These are phyloP conservation scores for Euplexia lucipara DNA, from an alignment of 2,888 invertebrate species.

Conservation along the genomic window DNA sequence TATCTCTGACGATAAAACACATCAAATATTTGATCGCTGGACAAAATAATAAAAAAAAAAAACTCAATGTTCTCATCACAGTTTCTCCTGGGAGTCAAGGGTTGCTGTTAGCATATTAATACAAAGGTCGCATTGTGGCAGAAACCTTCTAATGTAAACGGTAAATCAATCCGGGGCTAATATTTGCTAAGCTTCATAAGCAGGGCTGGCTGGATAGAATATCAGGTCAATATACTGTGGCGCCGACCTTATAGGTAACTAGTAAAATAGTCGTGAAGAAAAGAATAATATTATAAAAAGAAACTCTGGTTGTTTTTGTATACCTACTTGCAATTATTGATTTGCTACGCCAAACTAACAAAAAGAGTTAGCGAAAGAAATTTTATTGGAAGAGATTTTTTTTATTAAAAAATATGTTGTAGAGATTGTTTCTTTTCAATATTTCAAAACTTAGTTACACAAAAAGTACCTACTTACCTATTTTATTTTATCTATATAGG, in stretches of 20 bases:
- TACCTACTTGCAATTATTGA: conserved; percentile 23
- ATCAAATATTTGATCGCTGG: background rate
- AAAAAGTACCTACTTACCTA: too few relatives aligned
- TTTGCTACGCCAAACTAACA: conserved; percentile 1
- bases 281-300: background rate
- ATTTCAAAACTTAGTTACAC: too few relatives aligned
- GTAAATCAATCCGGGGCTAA: conserved; percentile 61
- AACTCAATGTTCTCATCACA: background rate
- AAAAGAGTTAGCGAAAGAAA: background rate
- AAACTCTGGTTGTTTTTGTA: background rate
- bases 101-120: conserved; percentile 9
- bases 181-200: conserved; percentile 64
- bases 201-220: conserved; percentile 45
- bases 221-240: conserved; percentile 36
- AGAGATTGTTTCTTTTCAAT: too few relatives aligned
- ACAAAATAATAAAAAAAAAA: too few relatives aligned
- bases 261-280: conserved; percentile 12
- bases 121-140: background rate
- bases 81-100: background rate
- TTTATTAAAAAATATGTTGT: background rate
- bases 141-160: conserved; percentile 54
- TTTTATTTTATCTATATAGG: too few relatives aligned
- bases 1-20: background rate
- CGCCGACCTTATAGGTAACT: conserved; percentile 27
- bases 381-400: background rate